Evolutionary conservation across 2,888 invertebrate genomes (phyloP).

Genomic region (Scaptomyza tumidula): DNA sequence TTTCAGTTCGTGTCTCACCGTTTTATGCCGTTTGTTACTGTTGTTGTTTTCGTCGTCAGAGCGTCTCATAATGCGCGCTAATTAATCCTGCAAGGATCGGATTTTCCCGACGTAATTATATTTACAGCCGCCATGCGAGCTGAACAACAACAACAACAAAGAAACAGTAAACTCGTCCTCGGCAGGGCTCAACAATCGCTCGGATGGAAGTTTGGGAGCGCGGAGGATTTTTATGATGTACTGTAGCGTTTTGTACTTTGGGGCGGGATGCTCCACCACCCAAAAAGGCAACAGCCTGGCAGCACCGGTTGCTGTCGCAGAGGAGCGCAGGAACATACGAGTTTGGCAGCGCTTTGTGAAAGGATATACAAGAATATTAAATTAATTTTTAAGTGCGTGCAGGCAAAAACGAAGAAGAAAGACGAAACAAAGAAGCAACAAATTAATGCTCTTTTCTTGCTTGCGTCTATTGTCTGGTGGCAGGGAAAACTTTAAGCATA

Average conservation of each 20-base stretch:
- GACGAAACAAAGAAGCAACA: constrained; percentile 45
- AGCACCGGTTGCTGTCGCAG: constrained; percentile 56
- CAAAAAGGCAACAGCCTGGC: constrained; percentile 49
- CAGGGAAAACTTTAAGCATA: constrained; percentile 64
- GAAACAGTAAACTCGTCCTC: constrained; percentile 30
- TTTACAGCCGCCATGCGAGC: constrained; percentile 80
- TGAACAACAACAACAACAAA: constrained; percentile 35
- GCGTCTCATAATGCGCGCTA: constrained; percentile 84
- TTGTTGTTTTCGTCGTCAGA: constrained; percentile 53
- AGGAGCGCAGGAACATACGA: constrained; percentile 73
- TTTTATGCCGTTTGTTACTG: constrained; percentile 6
- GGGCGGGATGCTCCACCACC: constrained; percentile 15
- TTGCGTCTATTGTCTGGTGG: constrained; percentile 69
- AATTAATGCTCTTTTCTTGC: constrained; percentile 74
- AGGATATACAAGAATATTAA: constrained; percentile 81
- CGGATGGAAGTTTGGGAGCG: constrained; percentile 1
- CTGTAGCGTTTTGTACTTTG: constrained; percentile 39
- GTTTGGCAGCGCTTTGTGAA: constrained; percentile 58
- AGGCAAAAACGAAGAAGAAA: constrained; percentile 32
- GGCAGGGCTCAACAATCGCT: constrained; percentile 30
- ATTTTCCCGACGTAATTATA: constrained; percentile 83
- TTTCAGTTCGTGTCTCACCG: constrained; percentile 30
- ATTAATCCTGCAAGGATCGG: constrained; percentile 85
- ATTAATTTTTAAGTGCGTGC: constrained; percentile 82
- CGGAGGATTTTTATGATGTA: constrained; percentile 55